phyloP scores from a whole-genome alignment of 2,113 vertebrate genomes.

The Lontra canadensis region DNA sequence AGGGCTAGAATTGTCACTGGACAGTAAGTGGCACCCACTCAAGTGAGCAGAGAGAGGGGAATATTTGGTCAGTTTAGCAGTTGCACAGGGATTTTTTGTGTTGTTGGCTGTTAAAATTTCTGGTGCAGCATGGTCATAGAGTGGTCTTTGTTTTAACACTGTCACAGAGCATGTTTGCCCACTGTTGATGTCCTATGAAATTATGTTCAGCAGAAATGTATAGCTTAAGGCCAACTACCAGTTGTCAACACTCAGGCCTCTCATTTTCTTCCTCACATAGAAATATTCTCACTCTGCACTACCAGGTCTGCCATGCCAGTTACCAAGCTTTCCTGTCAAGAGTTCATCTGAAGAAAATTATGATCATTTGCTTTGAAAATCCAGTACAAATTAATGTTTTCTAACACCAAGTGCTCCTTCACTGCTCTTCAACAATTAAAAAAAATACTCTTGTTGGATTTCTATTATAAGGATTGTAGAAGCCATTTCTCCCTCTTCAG shows the following conservation, averaged over 20 bases:
- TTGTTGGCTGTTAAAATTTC: conserved; percentile 13
- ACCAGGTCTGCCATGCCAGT: background rate
- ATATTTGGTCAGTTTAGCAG: background rate
- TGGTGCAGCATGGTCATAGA: background rate
- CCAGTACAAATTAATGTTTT: conserved; percentile 44
- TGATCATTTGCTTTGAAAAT: conserved; percentile 32
- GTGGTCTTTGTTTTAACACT: background rate
- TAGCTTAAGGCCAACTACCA: background rate
- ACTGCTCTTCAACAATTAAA: conserved; percentile 9
- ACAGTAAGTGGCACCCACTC: background rate
- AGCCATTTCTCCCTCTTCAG: conserved; percentile 28
- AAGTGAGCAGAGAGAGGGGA: background rate
- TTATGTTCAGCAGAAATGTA: background rate
- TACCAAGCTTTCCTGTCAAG: conserved; percentile 4
- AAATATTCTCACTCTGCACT: background rate
- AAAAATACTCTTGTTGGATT: background rate
- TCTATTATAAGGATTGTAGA: conserved; percentile 21
- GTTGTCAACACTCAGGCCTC: background rate
- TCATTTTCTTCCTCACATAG: conserved; percentile 41
- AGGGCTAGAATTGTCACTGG: background rate
- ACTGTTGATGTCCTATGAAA: background rate
- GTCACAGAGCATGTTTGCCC: background rate
- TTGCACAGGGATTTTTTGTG: background rate
- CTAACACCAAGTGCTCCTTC: conserved; percentile 12
- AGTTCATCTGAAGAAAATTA: conserved; percentile 38